Evolutionary conservation across 2,888 invertebrate species (phyloP).

Genomic region (Leucophenga maculata): DNA sequence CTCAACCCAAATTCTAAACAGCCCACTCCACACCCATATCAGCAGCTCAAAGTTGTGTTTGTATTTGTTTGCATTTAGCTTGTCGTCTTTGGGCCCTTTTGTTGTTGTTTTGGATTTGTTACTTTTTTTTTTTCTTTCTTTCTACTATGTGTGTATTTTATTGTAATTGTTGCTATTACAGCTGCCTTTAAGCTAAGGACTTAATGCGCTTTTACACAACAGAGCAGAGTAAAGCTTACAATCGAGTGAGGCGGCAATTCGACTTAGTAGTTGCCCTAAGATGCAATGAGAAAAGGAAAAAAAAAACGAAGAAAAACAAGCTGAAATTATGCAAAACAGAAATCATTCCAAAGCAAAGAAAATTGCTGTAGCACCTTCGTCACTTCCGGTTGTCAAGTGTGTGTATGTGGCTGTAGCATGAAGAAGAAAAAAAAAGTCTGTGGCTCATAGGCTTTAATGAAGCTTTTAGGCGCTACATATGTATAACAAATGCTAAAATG

Average conservation of each 20-base stretch:
- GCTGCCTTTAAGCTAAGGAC: conserved; percentile 58
- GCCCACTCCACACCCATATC: neutral
- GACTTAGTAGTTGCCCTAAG: conserved; percentile 29
- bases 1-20: too few relatives aligned
- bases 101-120: conserved; percentile 11
- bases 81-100: neutral
- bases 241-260: conserved; percentile 15
- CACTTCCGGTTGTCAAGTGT: conserved; percentile 10
- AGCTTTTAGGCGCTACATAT: too few relatives aligned
- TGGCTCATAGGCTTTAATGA: too few relatives aligned
- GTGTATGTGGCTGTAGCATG: neutral
- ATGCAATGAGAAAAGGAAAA: conserved; percentile 24
- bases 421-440: too few relatives aligned
- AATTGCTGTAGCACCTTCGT: conserved; percentile 8
- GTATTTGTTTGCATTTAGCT: neutral
- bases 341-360: neutral
- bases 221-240: neutral
- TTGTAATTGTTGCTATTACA: conserved; percentile 62
- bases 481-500: too few relatives aligned
- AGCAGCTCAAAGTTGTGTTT: neutral
- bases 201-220: conserved; percentile 54
- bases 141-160: conserved; percentile 26
- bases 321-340: neutral
- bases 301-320: too few relatives aligned
- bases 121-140: neutral